phyloP scores from a whole-genome alignment of 2,888 invertebrate genomes.

The Bimastos eiseni region DNA sequence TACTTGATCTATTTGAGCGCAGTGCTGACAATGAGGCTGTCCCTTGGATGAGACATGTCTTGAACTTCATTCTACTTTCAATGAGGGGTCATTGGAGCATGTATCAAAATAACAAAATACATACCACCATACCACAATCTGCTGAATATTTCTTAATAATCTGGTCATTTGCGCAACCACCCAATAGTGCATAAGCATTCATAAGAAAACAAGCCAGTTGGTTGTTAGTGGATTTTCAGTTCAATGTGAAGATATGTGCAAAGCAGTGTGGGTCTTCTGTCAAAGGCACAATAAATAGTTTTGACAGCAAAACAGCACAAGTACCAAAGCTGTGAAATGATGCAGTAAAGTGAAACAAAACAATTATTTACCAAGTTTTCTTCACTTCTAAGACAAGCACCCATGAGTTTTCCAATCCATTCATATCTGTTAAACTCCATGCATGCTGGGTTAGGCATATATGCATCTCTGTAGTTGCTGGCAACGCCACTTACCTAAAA shows the following conservation, averaged over 20 bases:
- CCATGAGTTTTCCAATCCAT: constrained; percentile 62
- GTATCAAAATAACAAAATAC: too few relatives aligned
- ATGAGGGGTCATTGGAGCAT: too few relatives aligned
- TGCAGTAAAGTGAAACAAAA: neutral
- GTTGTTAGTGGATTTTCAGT: neutral
- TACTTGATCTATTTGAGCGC: too few relatives aligned
- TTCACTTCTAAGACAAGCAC: constrained; percentile 60
- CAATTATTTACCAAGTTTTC: constrained; percentile 56
- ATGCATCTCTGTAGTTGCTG: constrained; percentile 57
- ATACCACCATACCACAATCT: too few relatives aligned
- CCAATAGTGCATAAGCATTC: too few relatives aligned
- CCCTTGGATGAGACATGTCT: too few relatives aligned
- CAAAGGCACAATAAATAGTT: neutral
- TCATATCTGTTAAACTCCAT: constrained; percentile 55
- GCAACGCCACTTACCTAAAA: constrained; percentile 50
- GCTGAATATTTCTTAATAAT: too few relatives aligned
- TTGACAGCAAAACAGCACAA: neutral
- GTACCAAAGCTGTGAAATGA: neutral
- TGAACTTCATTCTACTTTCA: too few relatives aligned
- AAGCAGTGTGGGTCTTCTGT: too few relatives aligned
- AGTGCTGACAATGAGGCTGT: too few relatives aligned
- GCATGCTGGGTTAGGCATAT: constrained; percentile 58
- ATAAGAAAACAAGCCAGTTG: too few relatives aligned
- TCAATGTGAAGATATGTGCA: neutral
- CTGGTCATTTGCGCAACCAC: too few relatives aligned